phyloP scores from a whole-genome alignment of 2,888 invertebrate species.

The Eutolmus rufibarbis region DNA sequence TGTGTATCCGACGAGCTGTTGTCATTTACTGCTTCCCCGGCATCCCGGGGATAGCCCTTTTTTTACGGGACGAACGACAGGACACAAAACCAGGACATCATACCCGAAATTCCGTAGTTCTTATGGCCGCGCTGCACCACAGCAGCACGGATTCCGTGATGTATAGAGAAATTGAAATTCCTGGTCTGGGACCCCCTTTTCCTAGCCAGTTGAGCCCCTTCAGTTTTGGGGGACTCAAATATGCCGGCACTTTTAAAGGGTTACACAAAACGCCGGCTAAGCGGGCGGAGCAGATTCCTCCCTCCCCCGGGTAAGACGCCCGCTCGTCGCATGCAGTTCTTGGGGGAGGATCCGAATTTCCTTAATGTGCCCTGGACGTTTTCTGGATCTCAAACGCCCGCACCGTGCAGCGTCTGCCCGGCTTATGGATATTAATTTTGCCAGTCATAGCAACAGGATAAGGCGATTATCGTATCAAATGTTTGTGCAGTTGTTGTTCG shows the following conservation, averaged over 20 bases:
- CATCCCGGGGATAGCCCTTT: background rate
- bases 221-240: background rate
- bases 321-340: background rate
- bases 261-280: background rate
- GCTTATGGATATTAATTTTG: conserved; percentile 36
- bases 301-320: background rate
- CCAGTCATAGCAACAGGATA: conserved; percentile 22
- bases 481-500: conserved; percentile 29
- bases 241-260: background rate
- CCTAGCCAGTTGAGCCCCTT: background rate
- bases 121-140: background rate
- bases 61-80: background rate
- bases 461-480: conserved; percentile 37
- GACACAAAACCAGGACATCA: conserved; percentile 6
- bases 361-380: conserved; percentile 2
- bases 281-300: background rate
- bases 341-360: background rate
- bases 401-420: background rate
- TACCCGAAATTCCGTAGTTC: background rate
- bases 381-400: background rate
- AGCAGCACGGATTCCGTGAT: background rate
- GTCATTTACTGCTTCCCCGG: background rate
- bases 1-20: background rate
- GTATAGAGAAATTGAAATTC: conserved; percentile 15
- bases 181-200: background rate